These are phyloP conservation scores for Ciconia maguari DNA, from an alignment of 2,113 vertebrate species.

Conservation along the genomic window DNA sequence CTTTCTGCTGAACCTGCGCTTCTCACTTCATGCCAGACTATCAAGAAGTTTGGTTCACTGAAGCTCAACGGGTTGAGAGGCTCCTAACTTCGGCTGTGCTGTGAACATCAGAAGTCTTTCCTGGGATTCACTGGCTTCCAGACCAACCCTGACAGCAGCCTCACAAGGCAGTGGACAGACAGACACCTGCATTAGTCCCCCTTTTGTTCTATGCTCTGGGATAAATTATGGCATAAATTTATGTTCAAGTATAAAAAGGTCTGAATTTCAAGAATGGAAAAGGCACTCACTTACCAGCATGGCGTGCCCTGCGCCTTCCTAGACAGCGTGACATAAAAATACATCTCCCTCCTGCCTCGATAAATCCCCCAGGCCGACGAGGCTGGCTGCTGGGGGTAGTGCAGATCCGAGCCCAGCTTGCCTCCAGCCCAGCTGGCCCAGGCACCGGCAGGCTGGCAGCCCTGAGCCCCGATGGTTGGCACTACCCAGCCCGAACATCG, in stretches of 20 bases:
- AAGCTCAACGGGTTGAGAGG: background rate
- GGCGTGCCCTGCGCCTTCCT: background rate
- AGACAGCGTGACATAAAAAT: background rate
- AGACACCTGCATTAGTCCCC: rapidly evolving
- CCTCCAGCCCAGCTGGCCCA: background rate
- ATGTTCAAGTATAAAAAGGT: background rate
- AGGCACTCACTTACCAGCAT: background rate
- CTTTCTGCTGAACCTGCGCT: conserved; percentile 2
- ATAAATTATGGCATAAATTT: background rate
- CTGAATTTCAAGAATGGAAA: background rate
- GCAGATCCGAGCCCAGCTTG: background rate
- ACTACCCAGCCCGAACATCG: background rate
- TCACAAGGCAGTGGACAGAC: background rate
- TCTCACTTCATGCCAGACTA: background rate
- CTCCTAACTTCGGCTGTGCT: background rate
- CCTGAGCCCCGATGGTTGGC: background rate
- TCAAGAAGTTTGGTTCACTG: background rate
- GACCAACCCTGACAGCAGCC: background rate
- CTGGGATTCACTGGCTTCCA: background rate
- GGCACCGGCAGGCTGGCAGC: background rate
- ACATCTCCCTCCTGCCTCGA: background rate
- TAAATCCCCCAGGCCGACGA: background rate
- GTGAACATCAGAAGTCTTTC: background rate
- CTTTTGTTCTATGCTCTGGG: background rate
- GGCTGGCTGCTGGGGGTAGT: background rate